Conservation (phyloP, 2,888 invertebrate genomes). For the Pemphredon lugubris region DNA sequence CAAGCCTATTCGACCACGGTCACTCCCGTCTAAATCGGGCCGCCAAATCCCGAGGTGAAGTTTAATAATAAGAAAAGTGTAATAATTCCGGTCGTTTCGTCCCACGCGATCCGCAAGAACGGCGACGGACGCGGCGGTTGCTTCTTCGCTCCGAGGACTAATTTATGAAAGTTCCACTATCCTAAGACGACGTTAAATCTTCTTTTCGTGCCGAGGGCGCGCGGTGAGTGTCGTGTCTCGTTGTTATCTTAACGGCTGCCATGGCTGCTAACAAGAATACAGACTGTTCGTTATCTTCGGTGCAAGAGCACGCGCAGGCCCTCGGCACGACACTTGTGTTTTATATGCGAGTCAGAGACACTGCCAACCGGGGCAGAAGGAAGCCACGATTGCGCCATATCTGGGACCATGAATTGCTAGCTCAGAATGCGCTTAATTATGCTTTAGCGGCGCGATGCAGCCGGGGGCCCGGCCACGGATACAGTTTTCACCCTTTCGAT, state of each 20-base stretch:
- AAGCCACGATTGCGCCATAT: conserved; percentile 44
- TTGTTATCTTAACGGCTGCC: conserved; percentile 70
- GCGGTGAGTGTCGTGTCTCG: conserved; percentile 59
- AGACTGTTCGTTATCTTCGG: conserved; percentile 70
- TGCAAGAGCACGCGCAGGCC: conserved; percentile 62
- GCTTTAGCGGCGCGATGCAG: too few relatives aligned
- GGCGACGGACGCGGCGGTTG: conserved; percentile 24
- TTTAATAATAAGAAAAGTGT: too few relatives aligned
- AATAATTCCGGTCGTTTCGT: too few relatives aligned
- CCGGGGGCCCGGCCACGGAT: too few relatives aligned
- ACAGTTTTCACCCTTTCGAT: too few relatives aligned
- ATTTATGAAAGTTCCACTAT: conserved; percentile 63
- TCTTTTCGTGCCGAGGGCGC: conserved; percentile 46
- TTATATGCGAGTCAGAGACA: conserved; percentile 57
- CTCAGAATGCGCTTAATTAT: conserved; percentile 36
- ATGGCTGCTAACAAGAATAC: conserved; percentile 69
- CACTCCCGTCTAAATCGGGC: too few relatives aligned
- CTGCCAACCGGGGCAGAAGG: conserved; percentile 33
- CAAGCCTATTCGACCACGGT: too few relatives aligned
- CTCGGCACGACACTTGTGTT: conserved; percentile 57
- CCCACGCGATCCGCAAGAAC: background rate
- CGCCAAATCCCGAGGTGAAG: too few relatives aligned
- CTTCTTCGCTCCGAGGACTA: conserved; percentile 45
- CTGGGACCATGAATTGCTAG: conserved; percentile 31
- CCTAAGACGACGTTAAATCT: conserved; percentile 59